These are phyloP conservation scores for Microplitis demolitor DNA, from an alignment of 1,140 invertebrate species.

Conservation along the genomic window DNA sequence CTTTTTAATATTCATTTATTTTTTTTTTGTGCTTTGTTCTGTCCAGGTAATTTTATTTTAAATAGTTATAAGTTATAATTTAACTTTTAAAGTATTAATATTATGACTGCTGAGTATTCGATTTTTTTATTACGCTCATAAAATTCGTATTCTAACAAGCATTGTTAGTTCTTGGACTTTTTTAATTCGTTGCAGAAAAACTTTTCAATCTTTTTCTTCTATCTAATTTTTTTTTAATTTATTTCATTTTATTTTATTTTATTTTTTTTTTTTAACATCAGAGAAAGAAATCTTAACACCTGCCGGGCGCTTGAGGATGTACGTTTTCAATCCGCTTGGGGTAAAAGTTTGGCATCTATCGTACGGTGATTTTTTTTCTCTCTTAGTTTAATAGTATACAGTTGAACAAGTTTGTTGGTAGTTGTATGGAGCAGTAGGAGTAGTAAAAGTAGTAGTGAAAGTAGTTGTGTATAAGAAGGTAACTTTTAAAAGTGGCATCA, in stretches of 20 bases:
- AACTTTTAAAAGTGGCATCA: slow-evolving; percentile 28
- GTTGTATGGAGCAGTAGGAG: neutral
- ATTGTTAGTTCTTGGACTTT: slow-evolving; percentile 24
- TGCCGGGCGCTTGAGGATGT: slow-evolving; percentile 24
- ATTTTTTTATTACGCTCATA: slow-evolving; percentile 3
- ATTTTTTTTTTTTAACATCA: slow-evolving; percentile 9
- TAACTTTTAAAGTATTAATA: too few relatives aligned
- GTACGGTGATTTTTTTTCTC: neutral
- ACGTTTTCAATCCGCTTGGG: slow-evolving; percentile 25
- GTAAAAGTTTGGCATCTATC: slow-evolving; percentile 15
- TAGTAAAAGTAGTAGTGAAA: neutral
- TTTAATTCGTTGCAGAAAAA: slow-evolving; percentile 22
- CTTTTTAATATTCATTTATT: too few relatives aligned
- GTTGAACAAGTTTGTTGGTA: too few relatives aligned
- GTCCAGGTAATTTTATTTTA: too few relatives aligned
- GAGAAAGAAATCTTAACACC: slow-evolving; percentile 28
- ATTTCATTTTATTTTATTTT: too few relatives aligned
- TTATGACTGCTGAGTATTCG: neutral
- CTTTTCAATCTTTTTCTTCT: slow-evolving; percentile 11
- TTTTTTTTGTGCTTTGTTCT: too few relatives aligned
- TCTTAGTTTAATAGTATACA: neutral
- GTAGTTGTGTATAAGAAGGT: slow-evolving; percentile 13
- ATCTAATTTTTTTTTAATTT: too few relatives aligned
- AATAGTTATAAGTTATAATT: too few relatives aligned
- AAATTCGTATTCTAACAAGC: slow-evolving; percentile 17